Conservation (phyloP, 2,888 invertebrate species). For the Gisinianus flammeolus region DNA sequence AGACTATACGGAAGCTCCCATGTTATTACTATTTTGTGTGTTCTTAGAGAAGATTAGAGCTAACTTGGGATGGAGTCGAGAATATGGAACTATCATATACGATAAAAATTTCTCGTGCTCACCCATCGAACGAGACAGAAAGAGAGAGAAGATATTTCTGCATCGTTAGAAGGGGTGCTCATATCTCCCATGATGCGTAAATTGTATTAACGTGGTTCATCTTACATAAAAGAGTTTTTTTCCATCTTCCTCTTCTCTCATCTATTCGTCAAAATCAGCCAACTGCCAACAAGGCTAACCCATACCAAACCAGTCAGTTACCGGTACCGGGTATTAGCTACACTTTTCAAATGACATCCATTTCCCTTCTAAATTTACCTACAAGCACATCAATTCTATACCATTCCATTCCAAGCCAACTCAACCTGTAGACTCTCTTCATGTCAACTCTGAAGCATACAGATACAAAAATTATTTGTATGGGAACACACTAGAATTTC, state of each 20-base stretch:
- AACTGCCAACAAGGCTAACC: background rate
- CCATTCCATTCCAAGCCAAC: too few species aligned
- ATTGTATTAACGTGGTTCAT: conserved; percentile 32
- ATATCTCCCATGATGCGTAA: conserved; percentile 5
- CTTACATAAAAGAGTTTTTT: conserved; percentile 25
- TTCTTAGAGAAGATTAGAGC: background rate
- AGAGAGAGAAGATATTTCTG: conserved; percentile 23
- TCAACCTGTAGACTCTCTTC: too few species aligned
- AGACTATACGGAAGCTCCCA: background rate
- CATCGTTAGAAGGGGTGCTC: conserved; percentile 35
- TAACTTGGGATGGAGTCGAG: background rate
- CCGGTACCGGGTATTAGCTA: background rate
- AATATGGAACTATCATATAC: background rate
- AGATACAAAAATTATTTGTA: too few species aligned
- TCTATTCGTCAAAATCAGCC: background rate
- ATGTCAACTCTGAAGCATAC: too few species aligned
- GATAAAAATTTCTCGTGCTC: conserved; percentile 9
- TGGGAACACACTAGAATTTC: too few species aligned
- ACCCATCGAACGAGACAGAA: background rate
- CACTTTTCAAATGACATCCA: background rate
- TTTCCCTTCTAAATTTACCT: background rate
- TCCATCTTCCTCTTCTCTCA: background rate
- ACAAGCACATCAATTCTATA: background rate
- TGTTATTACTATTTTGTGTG: conserved; percentile 3
- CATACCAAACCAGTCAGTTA: background rate